Percentiles rank a stretch among this genome's conserved stretches.
phyloP scores from a whole-genome alignment of 2,888 invertebrate genomes.

The Anorthoa munda region DNA sequence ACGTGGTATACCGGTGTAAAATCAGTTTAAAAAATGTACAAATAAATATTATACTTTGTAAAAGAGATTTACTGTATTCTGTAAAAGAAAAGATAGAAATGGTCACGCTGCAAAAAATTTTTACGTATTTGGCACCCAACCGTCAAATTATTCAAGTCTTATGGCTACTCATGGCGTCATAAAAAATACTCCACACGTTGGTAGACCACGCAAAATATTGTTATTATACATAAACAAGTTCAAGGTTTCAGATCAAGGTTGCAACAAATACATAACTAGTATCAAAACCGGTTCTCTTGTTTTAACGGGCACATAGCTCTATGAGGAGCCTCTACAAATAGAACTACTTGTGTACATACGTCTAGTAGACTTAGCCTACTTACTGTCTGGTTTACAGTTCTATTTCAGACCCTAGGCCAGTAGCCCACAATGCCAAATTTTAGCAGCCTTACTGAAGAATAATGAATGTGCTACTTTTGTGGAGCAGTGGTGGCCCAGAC shows the following conservation, averaged over 20 bases:
- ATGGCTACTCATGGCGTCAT: not conserved
- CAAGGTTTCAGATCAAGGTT: conserved; percentile 51
- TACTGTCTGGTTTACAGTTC: not conserved
- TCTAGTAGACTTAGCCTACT: not conserved
- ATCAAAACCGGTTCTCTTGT: conserved; percentile 42
- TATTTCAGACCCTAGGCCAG: not conserved
- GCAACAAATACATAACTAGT: conserved; percentile 27
- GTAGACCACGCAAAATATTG: not conserved
- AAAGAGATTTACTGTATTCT: too few relatives aligned
- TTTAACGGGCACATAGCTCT: conserved; percentile 4
- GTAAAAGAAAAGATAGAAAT: too few relatives aligned
- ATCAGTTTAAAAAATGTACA: too few relatives aligned
- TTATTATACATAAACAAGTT: conserved; percentile 47
- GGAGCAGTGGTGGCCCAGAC: too few relatives aligned
- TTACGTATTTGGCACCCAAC: not conserved
- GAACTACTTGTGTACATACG: not conserved
- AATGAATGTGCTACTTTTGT: too few relatives aligned
- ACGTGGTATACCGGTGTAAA: too few relatives aligned
- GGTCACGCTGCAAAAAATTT: too few relatives aligned
- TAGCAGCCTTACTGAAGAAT: too few relatives aligned
- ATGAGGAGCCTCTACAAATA: conserved; percentile 14
- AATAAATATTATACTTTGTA: too few relatives aligned
- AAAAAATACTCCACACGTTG: not conserved
- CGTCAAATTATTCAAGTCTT: not conserved
- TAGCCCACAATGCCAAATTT: too few relatives aligned